Evolutionary conservation across 2,113 vertebrate genomes (phyloP).

Genomic region (Pedetes capensis): DNA sequence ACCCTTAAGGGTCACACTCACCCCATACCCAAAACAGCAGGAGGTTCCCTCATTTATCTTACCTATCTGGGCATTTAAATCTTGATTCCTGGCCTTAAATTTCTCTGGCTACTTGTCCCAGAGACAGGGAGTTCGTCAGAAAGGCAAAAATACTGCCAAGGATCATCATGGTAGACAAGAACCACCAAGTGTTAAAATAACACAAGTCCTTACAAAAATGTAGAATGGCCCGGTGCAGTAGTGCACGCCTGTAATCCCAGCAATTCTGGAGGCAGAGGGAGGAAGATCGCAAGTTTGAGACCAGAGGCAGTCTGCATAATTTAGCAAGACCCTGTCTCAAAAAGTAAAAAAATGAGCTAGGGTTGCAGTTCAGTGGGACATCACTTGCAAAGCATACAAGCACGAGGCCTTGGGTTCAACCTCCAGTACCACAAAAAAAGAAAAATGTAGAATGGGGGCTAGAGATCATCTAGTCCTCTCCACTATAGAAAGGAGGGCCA

Average conservation of each 20-base stretch:
- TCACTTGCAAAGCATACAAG: no score
- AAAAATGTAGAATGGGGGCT: neutral
- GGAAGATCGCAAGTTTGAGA: no score
- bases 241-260: no score
- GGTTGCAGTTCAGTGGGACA: no score
- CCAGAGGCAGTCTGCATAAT: no score
- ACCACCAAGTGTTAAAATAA: neutral
- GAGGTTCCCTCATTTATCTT: neutral
- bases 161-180: neutral
- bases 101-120: neutral
- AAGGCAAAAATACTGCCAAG: neutral
- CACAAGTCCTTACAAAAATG: neutral
- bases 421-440: no score
- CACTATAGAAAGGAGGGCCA: neutral
- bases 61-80: neutral
- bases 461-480: neutral
- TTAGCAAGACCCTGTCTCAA: no score
- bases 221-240: no score
- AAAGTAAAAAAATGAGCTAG: no score
- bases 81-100: conserved; percentile 4
- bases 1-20: neutral
- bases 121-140: neutral
- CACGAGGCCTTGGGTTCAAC: no score
- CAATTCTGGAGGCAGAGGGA: no score
- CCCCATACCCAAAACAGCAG: neutral